phyloP scores from a whole-genome alignment of 2,888 invertebrate species.

The Itoplectis maculator region DNA sequence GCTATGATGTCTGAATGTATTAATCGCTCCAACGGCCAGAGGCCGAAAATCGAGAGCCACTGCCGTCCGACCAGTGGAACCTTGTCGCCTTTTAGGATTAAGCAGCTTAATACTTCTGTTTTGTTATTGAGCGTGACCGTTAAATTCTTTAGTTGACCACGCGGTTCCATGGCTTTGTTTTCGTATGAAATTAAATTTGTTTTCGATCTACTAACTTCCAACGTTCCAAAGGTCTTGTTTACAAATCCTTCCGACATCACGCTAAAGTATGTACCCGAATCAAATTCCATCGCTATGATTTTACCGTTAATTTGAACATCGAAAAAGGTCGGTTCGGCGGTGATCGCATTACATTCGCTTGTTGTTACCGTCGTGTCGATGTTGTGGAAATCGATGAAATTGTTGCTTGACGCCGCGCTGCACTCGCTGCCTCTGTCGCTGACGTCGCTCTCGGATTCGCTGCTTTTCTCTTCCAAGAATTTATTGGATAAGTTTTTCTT shows the following conservation, averaged over 20 bases:
- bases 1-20: slow-evolving; percentile 41
- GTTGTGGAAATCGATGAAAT: slow-evolving; percentile 49
- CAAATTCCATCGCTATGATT: slow-evolving; percentile 62
- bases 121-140: neutral
- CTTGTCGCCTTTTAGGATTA: neutral
- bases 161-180: slow-evolving; percentile 45
- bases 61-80: slow-evolving; percentile 18
- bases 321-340: slow-evolving; percentile 52
- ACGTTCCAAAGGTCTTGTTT: too few relatives aligned
- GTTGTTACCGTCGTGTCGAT: slow-evolving; percentile 18
- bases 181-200: slow-evolving; percentile 42
- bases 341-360: slow-evolving; percentile 34
- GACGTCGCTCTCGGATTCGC: slow-evolving; percentile 37
- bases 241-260: slow-evolving; percentile 57
- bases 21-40: slow-evolving; percentile 13
- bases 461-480: slow-evolving; percentile 48
- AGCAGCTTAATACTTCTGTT: neutral
- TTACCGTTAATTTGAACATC: slow-evolving; percentile 26
- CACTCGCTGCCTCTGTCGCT: slow-evolving; percentile 19
- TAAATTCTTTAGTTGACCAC: slow-evolving; percentile 30
- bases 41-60: slow-evolving; percentile 20
- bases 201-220: slow-evolving; percentile 29
- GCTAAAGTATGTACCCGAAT: slow-evolving; percentile 60
- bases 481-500: slow-evolving; percentile 51
- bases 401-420: neutral